phyloP scores from a whole-genome alignment of 2,888 invertebrate species.

The Caenorhabditis sp. region DNA sequence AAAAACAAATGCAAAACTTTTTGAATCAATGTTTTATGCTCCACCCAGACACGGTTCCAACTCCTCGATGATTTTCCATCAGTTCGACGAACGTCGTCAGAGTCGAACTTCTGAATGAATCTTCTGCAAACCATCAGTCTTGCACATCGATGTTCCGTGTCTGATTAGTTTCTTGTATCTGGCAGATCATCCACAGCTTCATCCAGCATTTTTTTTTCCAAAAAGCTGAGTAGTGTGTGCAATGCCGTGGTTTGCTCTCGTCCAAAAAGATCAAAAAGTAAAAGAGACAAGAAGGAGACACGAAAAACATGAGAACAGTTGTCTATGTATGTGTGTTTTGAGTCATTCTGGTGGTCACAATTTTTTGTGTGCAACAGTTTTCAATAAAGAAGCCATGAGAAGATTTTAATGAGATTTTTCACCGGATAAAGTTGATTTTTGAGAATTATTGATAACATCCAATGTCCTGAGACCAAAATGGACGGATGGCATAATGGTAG shows the following conservation, averaged over 20 bases:
- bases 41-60: conserved; percentile 2
- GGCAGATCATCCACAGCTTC: background rate
- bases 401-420: background rate
- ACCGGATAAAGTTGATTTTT: background rate
- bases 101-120: conserved; percentile 16
- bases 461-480: conserved; percentile 49
- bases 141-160: conserved; percentile 9
- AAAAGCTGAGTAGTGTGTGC: background rate
- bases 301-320: conserved; percentile 1
- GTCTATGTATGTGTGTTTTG: conserved; percentile 32
- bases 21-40: conserved; percentile 1
- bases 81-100: conserved; percentile 4
- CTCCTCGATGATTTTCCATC: conserved; percentile 1
- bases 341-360: conserved; percentile 29
- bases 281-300: conserved; percentile 27
- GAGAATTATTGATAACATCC: conserved; percentile 50
- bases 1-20: background rate
- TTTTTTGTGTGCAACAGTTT: conserved; percentile 35
- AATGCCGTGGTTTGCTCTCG: conserved; percentile 3
- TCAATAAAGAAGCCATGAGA: background rate
- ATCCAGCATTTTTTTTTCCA: background rate
- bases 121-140: background rate
- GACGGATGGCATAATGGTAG: conserved; percentile 50
- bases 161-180: conserved; percentile 16
- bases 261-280: conserved; percentile 15